Evolutionary conservation across 2,797 vertebrate species (phyloP).

Genomic region (Melanotaenia maccullochi): DNA sequence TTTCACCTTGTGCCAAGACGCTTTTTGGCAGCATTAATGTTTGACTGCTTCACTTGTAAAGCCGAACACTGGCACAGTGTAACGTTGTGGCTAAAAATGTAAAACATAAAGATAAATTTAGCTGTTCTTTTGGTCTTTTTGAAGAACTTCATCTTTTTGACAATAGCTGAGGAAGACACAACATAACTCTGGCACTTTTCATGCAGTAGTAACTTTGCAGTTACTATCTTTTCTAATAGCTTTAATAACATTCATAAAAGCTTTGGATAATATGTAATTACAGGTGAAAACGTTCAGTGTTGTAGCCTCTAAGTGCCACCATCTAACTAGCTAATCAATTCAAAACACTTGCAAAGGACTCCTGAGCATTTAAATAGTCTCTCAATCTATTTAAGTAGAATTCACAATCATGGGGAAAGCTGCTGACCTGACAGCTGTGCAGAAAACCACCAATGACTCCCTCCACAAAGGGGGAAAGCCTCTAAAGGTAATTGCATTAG

Average conservation of each 20-base stretch:
- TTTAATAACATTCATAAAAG: not conserved
- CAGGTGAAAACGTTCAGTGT: no score
- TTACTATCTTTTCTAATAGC: not conserved
- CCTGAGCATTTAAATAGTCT: no score
- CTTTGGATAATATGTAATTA: not conserved
- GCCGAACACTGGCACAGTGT: slow-evolving; percentile 1
- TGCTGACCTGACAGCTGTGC: no score
- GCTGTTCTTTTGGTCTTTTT: slow-evolving; percentile 11
- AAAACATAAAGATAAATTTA: slow-evolving; percentile 10
- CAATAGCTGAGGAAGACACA: slow-evolving; percentile 30
- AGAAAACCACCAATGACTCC: no score
- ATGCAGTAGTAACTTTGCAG: not conserved
- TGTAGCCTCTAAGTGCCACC: no score
- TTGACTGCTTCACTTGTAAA: slow-evolving; percentile 19
- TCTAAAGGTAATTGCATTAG: no score
- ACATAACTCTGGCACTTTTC: not conserved
- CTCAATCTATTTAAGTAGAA: no score
- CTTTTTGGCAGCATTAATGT: slow-evolving; percentile 17
- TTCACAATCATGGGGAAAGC: no score
- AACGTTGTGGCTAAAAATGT: not conserved
- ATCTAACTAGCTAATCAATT: no score
- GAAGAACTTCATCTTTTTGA: slow-evolving; percentile 30
- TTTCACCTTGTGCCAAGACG: slow-evolving; percentile 48
- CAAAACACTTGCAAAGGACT: no score
- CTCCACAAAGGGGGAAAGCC: no score